A percentile compares a stretch with the other conserved stretches of the same genome.
phyloP scores from a whole-genome alignment of 1,140 invertebrate species.

The Archivesica marissinica region DNA sequence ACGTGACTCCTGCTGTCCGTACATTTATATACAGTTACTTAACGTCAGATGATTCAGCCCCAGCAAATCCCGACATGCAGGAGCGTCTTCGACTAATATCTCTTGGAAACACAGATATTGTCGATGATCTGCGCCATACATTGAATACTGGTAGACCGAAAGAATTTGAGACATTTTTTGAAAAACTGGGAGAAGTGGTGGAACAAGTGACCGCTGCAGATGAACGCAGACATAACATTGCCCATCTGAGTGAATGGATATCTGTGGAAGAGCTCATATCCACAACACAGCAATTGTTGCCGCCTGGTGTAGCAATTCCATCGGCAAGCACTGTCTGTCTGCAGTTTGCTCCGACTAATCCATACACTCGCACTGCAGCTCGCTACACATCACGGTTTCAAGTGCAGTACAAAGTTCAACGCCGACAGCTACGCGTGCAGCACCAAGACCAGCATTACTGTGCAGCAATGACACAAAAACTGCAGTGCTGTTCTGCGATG shows the following conservation, averaged over 20 bases:
- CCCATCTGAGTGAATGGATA: constrained; percentile 60
- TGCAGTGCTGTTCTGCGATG: constrained; percentile 58
- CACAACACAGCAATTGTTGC: constrained; percentile 34
- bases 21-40: constrained; percentile 65
- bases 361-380: constrained; percentile 53
- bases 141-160: constrained; percentile 61
- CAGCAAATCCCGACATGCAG: constrained; percentile 55
- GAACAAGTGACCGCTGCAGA: constrained; percentile 63
- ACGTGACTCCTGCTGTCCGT: constrained; percentile 32
- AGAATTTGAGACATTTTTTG: constrained; percentile 62
- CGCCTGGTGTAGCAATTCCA: constrained; percentile 39
- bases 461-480: constrained; percentile 47
- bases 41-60: constrained; percentile 46
- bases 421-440: constrained; percentile 42
- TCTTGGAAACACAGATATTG: constrained; percentile 56
- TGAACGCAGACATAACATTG: constrained; percentile 56
- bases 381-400: constrained; percentile 54
- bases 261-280: constrained; percentile 62
- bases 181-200: constrained; percentile 14
- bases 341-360: constrained; percentile 67
- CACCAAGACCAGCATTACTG: constrained; percentile 68
- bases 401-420: constrained; percentile 69
- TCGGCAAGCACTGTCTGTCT: constrained; percentile 63
- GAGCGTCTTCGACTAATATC: constrained; percentile 62
- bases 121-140: constrained; percentile 56